Base-by-base conservation (phyloP, 92 coral and sea anemone species). In the Epizoanthus fatuus region DNA sequence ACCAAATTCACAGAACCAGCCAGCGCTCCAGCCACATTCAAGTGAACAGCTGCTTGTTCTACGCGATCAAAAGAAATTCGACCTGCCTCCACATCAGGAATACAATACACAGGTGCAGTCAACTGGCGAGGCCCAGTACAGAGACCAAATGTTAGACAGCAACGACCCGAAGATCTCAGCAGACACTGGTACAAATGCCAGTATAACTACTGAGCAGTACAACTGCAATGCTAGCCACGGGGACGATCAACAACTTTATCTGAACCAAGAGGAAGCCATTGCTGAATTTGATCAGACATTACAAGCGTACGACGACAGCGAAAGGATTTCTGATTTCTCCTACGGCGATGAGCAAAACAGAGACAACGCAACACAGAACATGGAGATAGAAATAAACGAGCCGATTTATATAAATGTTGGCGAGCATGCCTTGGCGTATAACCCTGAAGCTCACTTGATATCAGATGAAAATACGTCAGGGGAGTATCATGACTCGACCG, bases 391-490 rank as follows among this genome's bases (percentile, higher is more conserved):
- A 75, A 74, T 16, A n/a, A 1, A 4, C 16, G 81, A 56, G 25
- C 81, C 81, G 7, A 5, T 75, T 55, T 75, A 75, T 52, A 19
- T 55, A 29, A 75, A 75, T 56, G 67, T 75, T 55, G 81, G 81
- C 59, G n/a, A 20, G 4, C 32, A 4, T 37, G 81, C 81, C 67
- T 35, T 16, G 49, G 13, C 3, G 11, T 55, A 75, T 20, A 75
- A 75, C 63, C 81, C 81, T 20, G 81, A 75, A 60, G 20, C 19
- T 56, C 53, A 75, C 20, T n/a, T 75, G 81, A 55, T 75, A 56
- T 8, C 63, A 56, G 63, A 9, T 6, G 66, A 57, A 56, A 75
- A n/a, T n/a, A 35, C 39, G 47, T 3, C 39, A 5, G 53, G 42
- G 5, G 42, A 74, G 13, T 17, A 5, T 55, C 64, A 35, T 19